Conservation (phyloP, 2,797 vertebrate genomes). For the Enteromius anoplus region DNA sequence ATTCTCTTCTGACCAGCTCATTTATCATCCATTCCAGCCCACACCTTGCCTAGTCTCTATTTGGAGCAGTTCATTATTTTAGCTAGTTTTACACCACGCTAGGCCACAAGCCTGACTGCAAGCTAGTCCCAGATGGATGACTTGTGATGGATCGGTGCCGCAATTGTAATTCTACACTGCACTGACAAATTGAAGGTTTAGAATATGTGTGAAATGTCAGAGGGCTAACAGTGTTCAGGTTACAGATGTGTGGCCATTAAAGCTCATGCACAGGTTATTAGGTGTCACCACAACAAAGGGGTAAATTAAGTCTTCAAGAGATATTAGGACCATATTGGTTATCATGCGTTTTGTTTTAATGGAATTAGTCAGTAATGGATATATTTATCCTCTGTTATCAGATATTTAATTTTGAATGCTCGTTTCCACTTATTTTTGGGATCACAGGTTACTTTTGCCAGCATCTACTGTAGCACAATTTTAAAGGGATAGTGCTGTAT, state of each 20-base stretch:
- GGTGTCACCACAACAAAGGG: constrained; percentile 23
- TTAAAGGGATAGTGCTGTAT: not conserved
- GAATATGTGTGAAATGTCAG: constrained; percentile 41
- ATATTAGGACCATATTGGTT: not conserved
- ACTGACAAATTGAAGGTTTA: constrained; percentile 45
- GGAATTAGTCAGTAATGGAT: not conserved
- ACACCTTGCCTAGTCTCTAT: constrained; percentile 44
- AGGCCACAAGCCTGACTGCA: constrained; percentile 56
- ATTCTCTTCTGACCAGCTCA: constrained; percentile 48
- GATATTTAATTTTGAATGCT: not conserved
- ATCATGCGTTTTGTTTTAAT: not conserved
- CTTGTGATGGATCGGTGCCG: constrained; percentile 43
- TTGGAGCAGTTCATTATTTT: constrained; percentile 64
- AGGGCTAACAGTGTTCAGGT: constrained; percentile 29
- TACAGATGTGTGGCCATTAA: constrained; percentile 26
- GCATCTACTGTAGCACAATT: not conserved
- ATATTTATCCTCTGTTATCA: not conserved
- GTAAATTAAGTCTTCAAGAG: constrained; percentile 1
- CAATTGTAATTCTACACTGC: constrained; percentile 43
- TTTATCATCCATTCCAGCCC: constrained; percentile 52
- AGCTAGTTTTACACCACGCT: constrained; percentile 59
- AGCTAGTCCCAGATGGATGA: constrained; percentile 61
- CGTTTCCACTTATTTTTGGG: not conserved
- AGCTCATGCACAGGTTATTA: constrained; percentile 2
- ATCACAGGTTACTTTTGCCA: not conserved